Base-by-base conservation (phyloP, 2,797 vertebrate genomes). In the Melanotaenia trifasciata region DNA sequence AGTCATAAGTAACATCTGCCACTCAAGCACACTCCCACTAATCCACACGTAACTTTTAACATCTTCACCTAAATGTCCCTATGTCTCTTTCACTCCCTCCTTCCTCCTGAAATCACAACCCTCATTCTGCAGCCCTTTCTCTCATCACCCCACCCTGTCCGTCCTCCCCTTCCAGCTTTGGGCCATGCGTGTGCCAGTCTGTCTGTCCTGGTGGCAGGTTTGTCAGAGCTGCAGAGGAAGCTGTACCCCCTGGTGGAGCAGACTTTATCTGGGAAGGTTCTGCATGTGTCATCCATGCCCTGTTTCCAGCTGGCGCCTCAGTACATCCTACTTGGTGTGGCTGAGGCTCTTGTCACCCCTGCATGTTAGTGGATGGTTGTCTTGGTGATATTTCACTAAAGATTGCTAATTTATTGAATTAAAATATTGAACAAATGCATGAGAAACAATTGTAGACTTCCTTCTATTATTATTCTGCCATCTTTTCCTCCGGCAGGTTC, bases 271-370 rank as follows among this genome's bases (percentile, higher is more conserved):
- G 95, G 96, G 28, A 95, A 95, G 80, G 90, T 95, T 18, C 84
- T 97, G 56, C 89, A 94, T 1, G 94, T 97, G 61, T 99, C 97
- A 3, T 97, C 97, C 74, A 97, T 97, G 97, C 90, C 95, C 1
- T 97, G 95, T 70, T 92, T 96, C 88, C 95, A 95, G 59, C 88
- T 98, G 74, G 92, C 93, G 3, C 96, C 96, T 78, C 98, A 98
- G 77, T 98, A 99, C 50, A 60, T 97, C 80, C 90, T 99, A 14
- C 96, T 99, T 0, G 97, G 97, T 66, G 83, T 98, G 18, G 97
- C 97, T 1, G 98, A 99, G 91, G 95, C 96, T 32, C 91, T 98
- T 56, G 96, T 97, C 68, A 96, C 93, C 22, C 96, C 97, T 24
- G 95, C 96, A 7, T 96, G 97, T 99, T 87, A 96, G 97, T 94